Base-by-base conservation (phyloP, 1,140 invertebrate species). In the Pteromalus puparum region DNA sequence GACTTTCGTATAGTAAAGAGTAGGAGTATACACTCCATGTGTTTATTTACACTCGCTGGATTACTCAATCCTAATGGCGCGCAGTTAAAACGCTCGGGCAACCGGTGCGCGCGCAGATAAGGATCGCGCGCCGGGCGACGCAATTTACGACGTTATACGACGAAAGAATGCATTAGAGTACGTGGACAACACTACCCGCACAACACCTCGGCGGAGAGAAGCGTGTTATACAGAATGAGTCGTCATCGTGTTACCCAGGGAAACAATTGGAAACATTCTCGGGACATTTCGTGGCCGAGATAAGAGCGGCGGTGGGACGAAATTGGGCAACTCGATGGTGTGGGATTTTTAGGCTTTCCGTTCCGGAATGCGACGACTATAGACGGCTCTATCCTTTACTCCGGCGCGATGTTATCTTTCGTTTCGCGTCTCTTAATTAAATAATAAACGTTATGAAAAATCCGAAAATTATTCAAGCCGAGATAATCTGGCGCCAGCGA, bases 61-160 rank as follows among this genome's bases (percentile, higher is more conserved):
- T 80, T 70, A 70, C 38, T 80, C 70, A 72, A 80, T 80, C 70
- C 9, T 73, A 81, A 38, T 74, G 13, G 28, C 12, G 53, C 26
- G 3, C 28, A 34, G 67, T 30, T 72, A 83, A 83, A 72, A 76
- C 42, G 38, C 73, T 48, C 18, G 15, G 15, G 48, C 13, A 18
- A 18, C 12, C 12, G 15, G 48, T 18, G 48, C 42, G 7, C 21
- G 30, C 74, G 38, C 38, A 34, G 82, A 83, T 86, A 74, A 81
- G 9, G 38, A 83, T 83, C 78, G 46, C 61, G 24, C 46, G 18
- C 53, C 53, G 18, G 53, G 18, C 18, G 10, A 13, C 26, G 42
- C 74, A 61, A 78, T 83, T 83, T 78, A 83, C 81, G 74, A 83
- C 75, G 67, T 34, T 72, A 78, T 53, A 65, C 7, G n/a, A n/a